These are phyloP conservation scores for Orchesella cincta DNA, from an alignment of 1,140 invertebrate species.

Conservation along the genomic window DNA sequence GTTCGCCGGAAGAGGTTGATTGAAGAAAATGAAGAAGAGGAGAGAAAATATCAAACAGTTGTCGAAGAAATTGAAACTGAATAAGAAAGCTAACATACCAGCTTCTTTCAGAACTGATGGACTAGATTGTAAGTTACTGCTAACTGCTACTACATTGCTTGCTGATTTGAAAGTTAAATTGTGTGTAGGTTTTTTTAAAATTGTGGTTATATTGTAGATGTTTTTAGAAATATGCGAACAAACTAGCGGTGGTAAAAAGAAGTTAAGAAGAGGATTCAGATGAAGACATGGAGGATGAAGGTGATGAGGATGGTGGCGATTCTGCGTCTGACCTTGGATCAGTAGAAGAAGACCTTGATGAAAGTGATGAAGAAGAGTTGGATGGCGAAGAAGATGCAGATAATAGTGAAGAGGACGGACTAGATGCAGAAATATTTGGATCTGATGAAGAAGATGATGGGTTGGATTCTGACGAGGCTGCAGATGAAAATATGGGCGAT, in stretches of 20 bases:
- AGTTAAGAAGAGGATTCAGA: constrained; percentile 39
- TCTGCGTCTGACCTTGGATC: too few relatives aligned
- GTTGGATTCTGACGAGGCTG: constrained; percentile 52
- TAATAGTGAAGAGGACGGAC: constrained; percentile 35
- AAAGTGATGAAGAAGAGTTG: too few relatives aligned
- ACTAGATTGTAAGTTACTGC: constrained; percentile 85
- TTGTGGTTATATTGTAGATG: too few relatives aligned
- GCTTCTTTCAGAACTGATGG: constrained; percentile 80
- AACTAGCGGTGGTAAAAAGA: constrained; percentile 57
- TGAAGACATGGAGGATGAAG: constrained; percentile 33
- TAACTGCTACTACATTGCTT: too few relatives aligned
- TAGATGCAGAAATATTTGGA: constrained; percentile 38
- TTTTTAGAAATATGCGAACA: constrained; percentile 78
- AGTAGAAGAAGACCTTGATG: constrained; percentile 42
- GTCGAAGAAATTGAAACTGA: constrained; percentile 80
- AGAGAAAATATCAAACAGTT: constrained; percentile 75
- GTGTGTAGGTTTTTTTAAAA: too few relatives aligned
- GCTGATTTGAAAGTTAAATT: too few relatives aligned
- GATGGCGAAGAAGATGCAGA: constrained; percentile 34
- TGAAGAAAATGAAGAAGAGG: constrained; percentile 75
- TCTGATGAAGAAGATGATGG: background rate
- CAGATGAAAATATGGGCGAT: constrained; percentile 45
- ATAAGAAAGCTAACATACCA: constrained; percentile 73
- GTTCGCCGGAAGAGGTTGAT: constrained; percentile 66
- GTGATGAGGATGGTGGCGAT: constrained; percentile 45